Conservation (phyloP, 2,888 invertebrate species). For the Choristoneura rosaceana region DNA sequence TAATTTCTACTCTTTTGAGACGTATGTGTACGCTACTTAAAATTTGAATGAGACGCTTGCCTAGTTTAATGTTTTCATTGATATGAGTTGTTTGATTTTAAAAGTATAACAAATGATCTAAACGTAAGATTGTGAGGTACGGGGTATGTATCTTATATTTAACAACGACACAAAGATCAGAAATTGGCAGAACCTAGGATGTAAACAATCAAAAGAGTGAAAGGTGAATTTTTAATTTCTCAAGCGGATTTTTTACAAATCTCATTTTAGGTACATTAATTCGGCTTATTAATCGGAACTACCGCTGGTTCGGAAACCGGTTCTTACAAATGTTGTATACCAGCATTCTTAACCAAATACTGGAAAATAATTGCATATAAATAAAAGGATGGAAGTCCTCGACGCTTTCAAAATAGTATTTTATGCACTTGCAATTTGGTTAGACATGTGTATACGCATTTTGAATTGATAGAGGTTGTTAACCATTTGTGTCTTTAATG, state of each 20-base stretch:
- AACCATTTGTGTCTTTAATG: slow-evolving; percentile 38
- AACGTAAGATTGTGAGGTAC: neutral
- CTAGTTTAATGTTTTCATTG: neutral
- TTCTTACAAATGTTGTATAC: neutral
- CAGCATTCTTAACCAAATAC: neutral
- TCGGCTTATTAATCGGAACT: neutral
- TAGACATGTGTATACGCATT: slow-evolving; percentile 11
- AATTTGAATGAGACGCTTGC: neutral
- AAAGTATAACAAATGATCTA: neutral
- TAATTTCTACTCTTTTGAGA: neutral
- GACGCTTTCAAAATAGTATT: neutral
- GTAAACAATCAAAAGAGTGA: too few relatives aligned
- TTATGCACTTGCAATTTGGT: neutral
- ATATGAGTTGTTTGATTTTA: neutral
- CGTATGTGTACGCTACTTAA: neutral
- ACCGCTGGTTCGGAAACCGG: slow-evolving; percentile 1
- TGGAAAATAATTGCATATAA: neutral
- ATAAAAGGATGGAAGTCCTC: neutral
- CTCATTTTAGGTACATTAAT: neutral
- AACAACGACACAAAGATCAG: too few relatives aligned
- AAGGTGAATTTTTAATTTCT: too few relatives aligned
- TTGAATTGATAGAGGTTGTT: slow-evolving; percentile 30
- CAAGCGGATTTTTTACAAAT: too few relatives aligned
- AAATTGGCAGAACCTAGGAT: too few relatives aligned
- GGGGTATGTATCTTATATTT: too few relatives aligned